Base-by-base conservation (phyloP, 2,113 vertebrate genomes). In the Thalassoma bifasciatum region DNA sequence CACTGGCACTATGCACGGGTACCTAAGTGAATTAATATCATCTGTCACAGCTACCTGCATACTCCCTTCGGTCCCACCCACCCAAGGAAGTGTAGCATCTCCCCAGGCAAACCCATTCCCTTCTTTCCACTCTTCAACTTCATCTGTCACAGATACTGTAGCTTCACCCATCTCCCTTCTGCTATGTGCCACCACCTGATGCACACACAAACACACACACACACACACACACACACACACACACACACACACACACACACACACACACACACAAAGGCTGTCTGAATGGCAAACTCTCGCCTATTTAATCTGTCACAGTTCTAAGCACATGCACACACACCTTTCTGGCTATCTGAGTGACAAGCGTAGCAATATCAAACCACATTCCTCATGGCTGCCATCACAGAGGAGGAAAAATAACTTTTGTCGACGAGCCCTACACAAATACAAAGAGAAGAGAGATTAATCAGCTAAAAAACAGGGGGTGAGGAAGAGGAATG, bases 21-120 rank as follows among this genome's bases (percentile, higher is more conserved):
- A 92, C 86, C 83, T 84, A 75, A 87, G 87, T 89, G 86, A 91
- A 92, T 91, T 88, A 90, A 86, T 80, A 86, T 84, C 84, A 90
- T 87, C 91, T 89, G 90, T 93, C 91, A 92, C 23, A 1, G 30
- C 75, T 77, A 76, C 82, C 87, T 84, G 63, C 81, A 83, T 70
- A 62, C 77, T 83, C 81, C 82, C 85, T 34, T 56, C 60, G 85
- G 86, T 85, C 87, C 85, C 77, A 71, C 77, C 77, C 81, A 85
- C 79, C 86, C 64, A 66, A 77, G 77, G 64, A 87, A 72, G 58
- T 59, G 76, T 22, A 63, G 22, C 84, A 21, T 54, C 75, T 88
- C 85, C 88, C 84, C 79, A 65, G 79, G 76, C 81, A 79, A 79
- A 80, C 67, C 4, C 49, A 11, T 49, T 77, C 61, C 72, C 69